phyloP scores from a whole-genome alignment of 1,140 invertebrate species.

The Melanaphis sacchari region DNA sequence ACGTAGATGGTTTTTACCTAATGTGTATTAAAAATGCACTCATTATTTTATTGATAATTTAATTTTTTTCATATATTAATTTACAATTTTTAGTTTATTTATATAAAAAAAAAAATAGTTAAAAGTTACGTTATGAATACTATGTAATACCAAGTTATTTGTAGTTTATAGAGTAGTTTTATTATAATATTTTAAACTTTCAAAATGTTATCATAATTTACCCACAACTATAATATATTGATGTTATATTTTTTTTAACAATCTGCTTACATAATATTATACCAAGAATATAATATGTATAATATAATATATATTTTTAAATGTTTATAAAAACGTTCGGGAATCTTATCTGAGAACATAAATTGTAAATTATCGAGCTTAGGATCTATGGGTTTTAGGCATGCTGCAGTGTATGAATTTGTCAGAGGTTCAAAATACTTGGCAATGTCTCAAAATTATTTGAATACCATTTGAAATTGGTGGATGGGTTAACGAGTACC shows the following conservation, averaged over 20 bases:
- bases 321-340: background rate
- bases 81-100: background rate
- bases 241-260: background rate
- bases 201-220: background rate
- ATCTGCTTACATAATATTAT: background rate
- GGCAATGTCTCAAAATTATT: background rate
- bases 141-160: background rate
- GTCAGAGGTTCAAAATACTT: slow-evolving; percentile 40
- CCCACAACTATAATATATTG: background rate
- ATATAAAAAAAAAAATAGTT: background rate
- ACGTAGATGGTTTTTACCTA: background rate
- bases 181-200: background rate
- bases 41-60: background rate
- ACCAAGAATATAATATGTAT: background rate
- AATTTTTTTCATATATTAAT: background rate
- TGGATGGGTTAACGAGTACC: slow-evolving; percentile 27
- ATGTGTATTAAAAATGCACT: background rate
- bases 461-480: slow-evolving; percentile 30
- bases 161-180: background rate
- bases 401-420: slow-evolving; percentile 21
- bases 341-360: background rate
- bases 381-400: background rate
- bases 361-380: slow-evolving; percentile 5
- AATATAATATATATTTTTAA: background rate
- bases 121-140: background rate